Evolutionary conservation across 2,113 vertebrate species (phyloP).

Genomic region (Odontesthes bonariensis): DNA sequence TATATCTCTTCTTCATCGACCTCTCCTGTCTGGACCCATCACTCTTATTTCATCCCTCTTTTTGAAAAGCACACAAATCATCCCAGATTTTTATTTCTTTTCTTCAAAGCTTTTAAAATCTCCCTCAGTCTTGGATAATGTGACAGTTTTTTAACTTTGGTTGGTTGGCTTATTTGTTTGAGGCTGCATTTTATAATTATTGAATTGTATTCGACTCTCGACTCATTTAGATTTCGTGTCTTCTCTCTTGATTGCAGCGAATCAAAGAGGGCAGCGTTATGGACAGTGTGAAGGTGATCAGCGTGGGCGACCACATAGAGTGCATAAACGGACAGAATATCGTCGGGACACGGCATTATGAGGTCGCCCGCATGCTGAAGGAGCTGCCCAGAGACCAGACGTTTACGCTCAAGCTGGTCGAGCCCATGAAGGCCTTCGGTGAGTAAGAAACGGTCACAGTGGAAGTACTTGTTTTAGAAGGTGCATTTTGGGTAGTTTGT

Average conservation of each 20-base stretch:
- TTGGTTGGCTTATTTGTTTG: too few species aligned
- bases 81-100: too few species aligned
- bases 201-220: not conserved
- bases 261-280: conserved; percentile 92
- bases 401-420: conserved; percentile 91
- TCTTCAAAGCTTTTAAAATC: not conserved
- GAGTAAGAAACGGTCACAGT: conserved; percentile 70
- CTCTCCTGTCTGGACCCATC: not conserved
- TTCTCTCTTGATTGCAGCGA: conserved; percentile 76
- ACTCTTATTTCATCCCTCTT: not conserved
- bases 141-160: too few species aligned
- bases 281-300: conserved; percentile 89
- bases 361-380: conserved; percentile 95
- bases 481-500: too few species aligned
- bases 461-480: too few species aligned
- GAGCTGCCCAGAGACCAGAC: conserved; percentile 86
- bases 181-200: not conserved
- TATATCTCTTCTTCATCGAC: not conserved
- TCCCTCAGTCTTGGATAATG: not conserved
- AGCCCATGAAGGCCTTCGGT: conserved; percentile 98
- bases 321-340: conserved; percentile 91
- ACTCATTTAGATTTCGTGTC: not conserved
- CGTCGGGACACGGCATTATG: conserved; percentile 88
- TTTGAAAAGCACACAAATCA: too few species aligned
- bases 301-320: conserved; percentile 93